Percentiles rank a stretch among this genome's conserved stretches.
Evolutionary conservation across 2,888 invertebrate species (phyloP).

Genomic region (Endomychus coccineus): DNA sequence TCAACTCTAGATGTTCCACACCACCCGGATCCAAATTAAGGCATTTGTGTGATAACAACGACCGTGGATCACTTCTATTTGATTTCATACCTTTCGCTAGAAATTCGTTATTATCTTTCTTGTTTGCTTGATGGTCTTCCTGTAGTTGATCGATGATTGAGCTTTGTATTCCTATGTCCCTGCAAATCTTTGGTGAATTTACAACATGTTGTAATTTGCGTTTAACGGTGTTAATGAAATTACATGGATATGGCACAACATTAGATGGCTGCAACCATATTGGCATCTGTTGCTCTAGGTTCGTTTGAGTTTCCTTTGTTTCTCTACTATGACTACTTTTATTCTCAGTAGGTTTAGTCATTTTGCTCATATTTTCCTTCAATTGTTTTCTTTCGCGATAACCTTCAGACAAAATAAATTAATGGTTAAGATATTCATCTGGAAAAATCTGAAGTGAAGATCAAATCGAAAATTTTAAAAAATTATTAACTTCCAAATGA

Average conservation of each 20-base stretch:
- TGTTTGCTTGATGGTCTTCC: neutral
- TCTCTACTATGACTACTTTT: slow-evolving; percentile 6
- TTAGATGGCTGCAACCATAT: slow-evolving; percentile 39
- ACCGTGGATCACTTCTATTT: slow-evolving; percentile 19
- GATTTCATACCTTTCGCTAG: slow-evolving; percentile 8
- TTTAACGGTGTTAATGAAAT: slow-evolving; percentile 54
- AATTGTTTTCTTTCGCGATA: slow-evolving; percentile 3
- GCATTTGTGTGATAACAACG: slow-evolving; percentile 31
- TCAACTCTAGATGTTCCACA: slow-evolving; percentile 31
- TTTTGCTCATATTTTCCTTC: slow-evolving; percentile 1
- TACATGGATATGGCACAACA: slow-evolving; percentile 47
- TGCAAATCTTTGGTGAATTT: slow-evolving; percentile 24
- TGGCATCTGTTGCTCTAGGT: slow-evolving; percentile 19
- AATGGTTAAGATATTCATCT: no score
- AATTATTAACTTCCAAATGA: no score
- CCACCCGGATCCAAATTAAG: slow-evolving; percentile 31
- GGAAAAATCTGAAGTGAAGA: no score
- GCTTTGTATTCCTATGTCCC: slow-evolving; percentile 31
- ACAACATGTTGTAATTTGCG: slow-evolving; percentile 45
- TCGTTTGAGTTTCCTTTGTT: slow-evolving; percentile 23
- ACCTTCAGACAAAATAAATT: neutral
- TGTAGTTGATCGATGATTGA: slow-evolving; percentile 16
- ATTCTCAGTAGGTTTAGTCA: no score
- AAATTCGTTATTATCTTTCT: neutral
- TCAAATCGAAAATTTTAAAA: no score